A percentile compares a stretch with the other conserved stretches of the same genome.
Evolutionary conservation across 2,113 vertebrate species (phyloP).

Genomic region (Octodon degus): DNA sequence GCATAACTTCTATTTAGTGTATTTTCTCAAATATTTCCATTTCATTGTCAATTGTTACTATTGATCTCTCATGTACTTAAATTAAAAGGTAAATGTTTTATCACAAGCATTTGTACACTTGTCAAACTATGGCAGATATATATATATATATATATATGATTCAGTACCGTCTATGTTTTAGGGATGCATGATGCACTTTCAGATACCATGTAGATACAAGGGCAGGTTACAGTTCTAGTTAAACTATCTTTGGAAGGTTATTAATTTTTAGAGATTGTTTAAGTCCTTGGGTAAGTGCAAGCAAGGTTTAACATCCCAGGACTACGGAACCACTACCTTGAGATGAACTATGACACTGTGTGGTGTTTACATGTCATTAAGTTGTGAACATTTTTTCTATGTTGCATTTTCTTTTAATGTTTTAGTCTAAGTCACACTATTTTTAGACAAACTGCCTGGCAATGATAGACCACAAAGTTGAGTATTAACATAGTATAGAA

Average conservation of each 20-base stretch:
- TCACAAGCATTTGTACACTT: neutral
- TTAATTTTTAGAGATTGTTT: neutral
- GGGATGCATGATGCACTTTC: neutral
- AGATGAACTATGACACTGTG: neutral
- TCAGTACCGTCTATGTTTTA: neutral
- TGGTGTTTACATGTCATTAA: neutral
- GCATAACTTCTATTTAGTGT: neutral
- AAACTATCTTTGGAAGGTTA: conserved; percentile 8
- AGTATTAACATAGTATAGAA: neutral
- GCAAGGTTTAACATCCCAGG: neutral
- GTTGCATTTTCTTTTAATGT: neutral
- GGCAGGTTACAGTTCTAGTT: neutral
- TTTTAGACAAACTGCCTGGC: neutral
- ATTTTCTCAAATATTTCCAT: neutral
- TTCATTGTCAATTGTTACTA: neutral
- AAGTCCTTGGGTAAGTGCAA: neutral
- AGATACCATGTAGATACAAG: neutral
- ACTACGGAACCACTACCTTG: neutral
- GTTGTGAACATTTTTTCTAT: neutral
- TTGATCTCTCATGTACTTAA: neutral
- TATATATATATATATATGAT: neutral
- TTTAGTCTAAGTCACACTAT: neutral
- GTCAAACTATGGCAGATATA: neutral
- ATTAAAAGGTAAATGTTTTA: neutral
- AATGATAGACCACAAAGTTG: neutral